These are phyloP conservation scores for Phorcus lineatus DNA, from an alignment of 2,888 invertebrate species.

Conservation along the genomic window DNA sequence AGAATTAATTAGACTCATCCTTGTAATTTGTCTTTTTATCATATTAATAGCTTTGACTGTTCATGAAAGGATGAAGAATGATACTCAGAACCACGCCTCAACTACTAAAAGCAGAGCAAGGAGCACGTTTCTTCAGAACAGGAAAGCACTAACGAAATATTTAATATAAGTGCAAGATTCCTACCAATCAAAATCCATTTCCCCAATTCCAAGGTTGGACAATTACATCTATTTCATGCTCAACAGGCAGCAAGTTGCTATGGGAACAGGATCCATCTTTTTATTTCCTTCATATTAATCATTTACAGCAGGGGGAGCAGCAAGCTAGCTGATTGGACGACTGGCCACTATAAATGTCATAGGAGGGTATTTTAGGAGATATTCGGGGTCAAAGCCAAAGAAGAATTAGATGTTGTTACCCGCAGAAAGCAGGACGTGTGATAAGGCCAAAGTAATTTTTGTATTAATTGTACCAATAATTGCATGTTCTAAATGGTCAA, in stretches of 20 bases:
- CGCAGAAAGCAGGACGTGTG: background rate
- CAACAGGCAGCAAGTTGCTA: conserved; percentile 17
- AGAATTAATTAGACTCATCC: too few species aligned
- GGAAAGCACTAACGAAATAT: background rate
- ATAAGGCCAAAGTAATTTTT: conserved; percentile 23
- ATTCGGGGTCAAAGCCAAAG: conserved; percentile 6
- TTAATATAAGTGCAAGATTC: background rate
- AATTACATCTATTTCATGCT: conserved; percentile 4
- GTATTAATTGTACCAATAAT: conserved; percentile 4
- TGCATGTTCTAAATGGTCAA: conserved; percentile 6
- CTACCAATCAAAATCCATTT: conserved; percentile 8
- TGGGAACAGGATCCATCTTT: conserved; percentile 21
- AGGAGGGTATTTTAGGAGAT: conserved; percentile 15
- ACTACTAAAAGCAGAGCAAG: too few species aligned
- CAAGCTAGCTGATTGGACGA: background rate
- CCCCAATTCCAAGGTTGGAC: background rate
- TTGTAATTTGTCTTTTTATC: too few species aligned
- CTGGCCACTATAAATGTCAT: background rate
- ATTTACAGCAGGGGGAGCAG: conserved; percentile 3
- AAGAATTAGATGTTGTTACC: conserved; percentile 10
- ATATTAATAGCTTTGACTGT: too few species aligned
- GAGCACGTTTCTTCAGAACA: too few species aligned
- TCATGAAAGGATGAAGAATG: too few species aligned
- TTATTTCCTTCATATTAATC: conserved; percentile 4
- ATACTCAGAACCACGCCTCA: too few species aligned